Percentiles rank a stretch among this genome's conserved stretches.
phyloP scores from a whole-genome alignment of 2,797 vertebrate species.

The Mallotus villosus region DNA sequence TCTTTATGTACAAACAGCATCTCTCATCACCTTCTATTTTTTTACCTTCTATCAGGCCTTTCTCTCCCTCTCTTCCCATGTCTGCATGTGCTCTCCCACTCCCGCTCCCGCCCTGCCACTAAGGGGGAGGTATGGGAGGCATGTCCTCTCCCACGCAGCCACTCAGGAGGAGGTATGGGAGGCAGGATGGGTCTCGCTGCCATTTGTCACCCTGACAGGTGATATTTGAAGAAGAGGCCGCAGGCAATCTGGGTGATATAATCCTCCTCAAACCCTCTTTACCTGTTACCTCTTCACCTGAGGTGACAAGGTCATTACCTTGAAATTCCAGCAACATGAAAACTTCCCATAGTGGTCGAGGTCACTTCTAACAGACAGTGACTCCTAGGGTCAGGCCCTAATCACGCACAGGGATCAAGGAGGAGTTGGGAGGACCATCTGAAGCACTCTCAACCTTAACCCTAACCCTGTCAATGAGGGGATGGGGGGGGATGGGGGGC shows the following conservation, averaged over 20 bases:
- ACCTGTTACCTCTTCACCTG: constrained; percentile 15
- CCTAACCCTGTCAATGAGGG: background rate
- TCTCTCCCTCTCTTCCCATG: background rate
- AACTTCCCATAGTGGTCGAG: constrained; percentile 1
- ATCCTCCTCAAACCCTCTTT: background rate
- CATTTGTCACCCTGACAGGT: constrained; percentile 56
- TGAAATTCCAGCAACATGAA: constrained; percentile 32
- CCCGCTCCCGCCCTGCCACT: background rate
- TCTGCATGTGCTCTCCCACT: background rate
- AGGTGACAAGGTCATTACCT: constrained; percentile 24
- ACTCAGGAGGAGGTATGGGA: constrained; percentile 15
- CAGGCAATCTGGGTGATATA: constrained; percentile 30
- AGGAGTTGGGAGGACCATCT: constrained; percentile 23
- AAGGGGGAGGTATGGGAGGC: constrained; percentile 17
- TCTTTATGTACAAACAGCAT: background rate
- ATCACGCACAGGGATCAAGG: constrained; percentile 6
- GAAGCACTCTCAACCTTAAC: background rate
- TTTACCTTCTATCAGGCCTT: background rate
- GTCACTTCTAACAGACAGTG: constrained; percentile 8
- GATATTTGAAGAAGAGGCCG: constrained; percentile 52
- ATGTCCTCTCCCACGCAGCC: constrained; percentile 2
- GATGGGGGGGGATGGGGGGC: constrained; percentile 36
- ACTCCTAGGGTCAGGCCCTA: constrained; percentile 13
- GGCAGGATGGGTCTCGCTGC: constrained; percentile 29
- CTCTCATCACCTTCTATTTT: background rate